Conservation (phyloP, 2,888 invertebrate genomes). For the Caenorhabditis virilis region DNA sequence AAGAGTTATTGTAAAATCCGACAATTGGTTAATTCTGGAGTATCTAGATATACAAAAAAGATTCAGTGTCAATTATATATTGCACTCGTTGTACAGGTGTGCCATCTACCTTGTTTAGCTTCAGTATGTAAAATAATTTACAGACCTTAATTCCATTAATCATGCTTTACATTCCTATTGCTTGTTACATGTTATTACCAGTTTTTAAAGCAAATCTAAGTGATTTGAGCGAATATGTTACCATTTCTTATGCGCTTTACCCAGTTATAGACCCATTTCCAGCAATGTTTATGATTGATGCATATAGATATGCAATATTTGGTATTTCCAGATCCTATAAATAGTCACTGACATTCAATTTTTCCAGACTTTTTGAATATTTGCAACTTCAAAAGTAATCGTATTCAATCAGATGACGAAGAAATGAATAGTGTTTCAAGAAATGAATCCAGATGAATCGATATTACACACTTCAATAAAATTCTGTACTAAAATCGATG, state of each 20-base stretch:
- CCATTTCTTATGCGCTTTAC: background rate
- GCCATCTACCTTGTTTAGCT: too few species aligned
- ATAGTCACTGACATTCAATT: too few species aligned
- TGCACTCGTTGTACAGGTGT: background rate
- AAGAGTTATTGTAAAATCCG: background rate
- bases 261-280: background rate
- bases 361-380: too few species aligned
- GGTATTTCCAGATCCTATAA: too few species aligned
- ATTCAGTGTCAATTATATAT: background rate
- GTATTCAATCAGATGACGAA: too few species aligned
- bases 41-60: background rate
- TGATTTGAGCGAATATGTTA: background rate
- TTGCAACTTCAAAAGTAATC: too few species aligned
- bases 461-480: too few species aligned
- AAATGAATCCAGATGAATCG: too few species aligned
- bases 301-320: background rate
- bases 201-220: conserved; percentile 7
- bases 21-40: background rate
- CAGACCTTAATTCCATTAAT: background rate
- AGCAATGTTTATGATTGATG: background rate
- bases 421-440: too few species aligned
- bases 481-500: too few species aligned
- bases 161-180: background rate
- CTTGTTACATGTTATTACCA: conserved; percentile 19
- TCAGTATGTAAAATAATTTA: too few species aligned